Conservation (phyloP, 1,140 invertebrate species). For the Hydropsyche tenuis region DNA sequence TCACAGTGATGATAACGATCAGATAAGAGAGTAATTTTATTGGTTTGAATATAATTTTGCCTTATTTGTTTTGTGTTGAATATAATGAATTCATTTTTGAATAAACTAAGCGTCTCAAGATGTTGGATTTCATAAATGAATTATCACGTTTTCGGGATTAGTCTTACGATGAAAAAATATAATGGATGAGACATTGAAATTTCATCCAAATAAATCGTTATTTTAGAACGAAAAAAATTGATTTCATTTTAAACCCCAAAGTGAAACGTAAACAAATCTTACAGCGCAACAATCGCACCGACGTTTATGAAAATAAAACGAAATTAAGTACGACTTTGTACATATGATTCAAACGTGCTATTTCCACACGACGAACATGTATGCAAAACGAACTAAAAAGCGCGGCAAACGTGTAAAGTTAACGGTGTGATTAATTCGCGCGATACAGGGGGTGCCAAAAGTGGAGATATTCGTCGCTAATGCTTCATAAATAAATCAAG, state of each 20-base stretch:
- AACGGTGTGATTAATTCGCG: not conserved
- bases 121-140: not conserved
- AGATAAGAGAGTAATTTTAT: not conserved
- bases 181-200: not conserved
- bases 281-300: not conserved
- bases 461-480: slow-evolving; percentile 14
- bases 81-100: not conserved
- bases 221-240: too few species aligned
- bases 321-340: not conserved
- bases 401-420: not conserved
- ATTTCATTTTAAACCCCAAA: too few species aligned
- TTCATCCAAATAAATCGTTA: too few species aligned
- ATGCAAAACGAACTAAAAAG: not conserved
- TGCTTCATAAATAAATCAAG: slow-evolving; percentile 7
- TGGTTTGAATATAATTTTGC: not conserved
- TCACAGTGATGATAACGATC: not conserved
- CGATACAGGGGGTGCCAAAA: slow-evolving; percentile 20
- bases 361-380: not conserved
- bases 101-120: not conserved
- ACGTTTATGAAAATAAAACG: not conserved
- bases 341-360: not conserved
- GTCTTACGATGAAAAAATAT: not conserved
- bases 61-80: not conserved
- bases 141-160: not conserved
- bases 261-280: too few species aligned